These are phyloP conservation scores for Zaprionus camerounensis DNA, from an alignment of 1,140 invertebrate genomes.

Conservation along the genomic window DNA sequence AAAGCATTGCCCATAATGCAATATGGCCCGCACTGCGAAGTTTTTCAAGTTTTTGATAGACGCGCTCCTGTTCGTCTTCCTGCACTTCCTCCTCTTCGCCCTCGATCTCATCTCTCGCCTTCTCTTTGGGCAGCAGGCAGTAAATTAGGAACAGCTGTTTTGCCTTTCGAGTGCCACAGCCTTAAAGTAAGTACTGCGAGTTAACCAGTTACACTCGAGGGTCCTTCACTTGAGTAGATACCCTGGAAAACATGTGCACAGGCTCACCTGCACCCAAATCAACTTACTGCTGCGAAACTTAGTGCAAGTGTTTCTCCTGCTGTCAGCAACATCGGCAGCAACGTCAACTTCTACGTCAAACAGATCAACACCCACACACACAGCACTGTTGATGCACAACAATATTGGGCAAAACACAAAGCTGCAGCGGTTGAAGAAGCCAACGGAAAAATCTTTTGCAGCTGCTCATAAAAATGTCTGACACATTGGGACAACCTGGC, in stretches of 20 bases:
- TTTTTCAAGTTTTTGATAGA: slow-evolving; percentile 52
- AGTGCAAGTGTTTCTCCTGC: background rate
- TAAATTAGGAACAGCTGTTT: slow-evolving; percentile 73
- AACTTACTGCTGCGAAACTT: background rate
- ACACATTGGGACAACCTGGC: slow-evolving; percentile 11
- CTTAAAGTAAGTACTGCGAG: background rate
- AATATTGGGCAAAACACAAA: slow-evolving; percentile 67
- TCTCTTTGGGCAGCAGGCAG: slow-evolving; percentile 35
- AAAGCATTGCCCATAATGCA: slow-evolving; percentile 46
- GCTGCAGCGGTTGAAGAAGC: slow-evolving; percentile 17
- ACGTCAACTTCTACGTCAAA: slow-evolving; percentile 45
- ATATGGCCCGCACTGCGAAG: slow-evolving; percentile 49
- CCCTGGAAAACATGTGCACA: background rate
- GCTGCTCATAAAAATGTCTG: slow-evolving; percentile 78
- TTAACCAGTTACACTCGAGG: slow-evolving; percentile 7
- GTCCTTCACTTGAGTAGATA: background rate
- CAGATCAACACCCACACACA: slow-evolving; percentile 21
- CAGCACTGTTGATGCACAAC: slow-evolving; percentile 70
- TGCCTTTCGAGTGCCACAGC: slow-evolving; percentile 29
- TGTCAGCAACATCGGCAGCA: background rate
- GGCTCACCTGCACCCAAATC: background rate
- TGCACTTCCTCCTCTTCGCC: background rate
- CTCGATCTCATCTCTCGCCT: background rate
- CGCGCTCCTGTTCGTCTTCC: slow-evolving; percentile 20
- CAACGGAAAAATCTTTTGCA: slow-evolving; percentile 70